Conservation (phyloP, 2,797 vertebrate genomes). For the Rhyacichthys aspro region DNA sequence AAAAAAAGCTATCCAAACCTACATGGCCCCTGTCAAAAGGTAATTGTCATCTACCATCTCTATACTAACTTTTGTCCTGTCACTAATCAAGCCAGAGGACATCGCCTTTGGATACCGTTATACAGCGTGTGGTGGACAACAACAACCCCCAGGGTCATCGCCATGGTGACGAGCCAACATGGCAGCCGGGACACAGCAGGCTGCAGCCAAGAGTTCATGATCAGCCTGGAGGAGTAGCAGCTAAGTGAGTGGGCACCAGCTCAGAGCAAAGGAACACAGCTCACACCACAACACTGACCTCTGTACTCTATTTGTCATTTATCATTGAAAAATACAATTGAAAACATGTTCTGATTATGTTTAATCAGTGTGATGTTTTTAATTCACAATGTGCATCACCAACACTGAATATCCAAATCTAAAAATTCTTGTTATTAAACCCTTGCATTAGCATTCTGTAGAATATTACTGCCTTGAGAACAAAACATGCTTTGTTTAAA, state of each 20-base stretch:
- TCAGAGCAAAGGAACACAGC: neutral
- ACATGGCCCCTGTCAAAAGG: too few species aligned
- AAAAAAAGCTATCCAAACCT: too few species aligned
- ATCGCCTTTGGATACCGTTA: slow-evolving; percentile 46
- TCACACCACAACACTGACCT: neutral
- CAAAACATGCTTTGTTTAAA: too few species aligned
- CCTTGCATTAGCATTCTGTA: too few species aligned
- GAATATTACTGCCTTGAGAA: too few species aligned
- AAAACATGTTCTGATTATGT: too few species aligned
- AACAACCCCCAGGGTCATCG: slow-evolving; percentile 77
- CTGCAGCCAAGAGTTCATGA: slow-evolving; percentile 74
- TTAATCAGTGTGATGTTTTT: too few species aligned
- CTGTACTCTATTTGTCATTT: neutral
- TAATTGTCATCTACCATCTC: too few species aligned
- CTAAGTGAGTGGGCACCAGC: slow-evolving; percentile 70
- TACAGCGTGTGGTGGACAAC: slow-evolving; percentile 69
- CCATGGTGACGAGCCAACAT: slow-evolving; percentile 79
- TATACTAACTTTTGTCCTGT: neutral
- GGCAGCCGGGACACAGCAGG: slow-evolving; percentile 56
- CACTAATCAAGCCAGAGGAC: too few species aligned
- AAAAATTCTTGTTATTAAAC: too few species aligned
- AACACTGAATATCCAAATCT: too few species aligned
- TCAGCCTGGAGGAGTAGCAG: slow-evolving; percentile 76
- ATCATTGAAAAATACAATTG: neutral
- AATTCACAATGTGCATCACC: too few species aligned